phyloP scores from a whole-genome alignment of 1,140 invertebrate species.

The Drosophila pachea region DNA sequence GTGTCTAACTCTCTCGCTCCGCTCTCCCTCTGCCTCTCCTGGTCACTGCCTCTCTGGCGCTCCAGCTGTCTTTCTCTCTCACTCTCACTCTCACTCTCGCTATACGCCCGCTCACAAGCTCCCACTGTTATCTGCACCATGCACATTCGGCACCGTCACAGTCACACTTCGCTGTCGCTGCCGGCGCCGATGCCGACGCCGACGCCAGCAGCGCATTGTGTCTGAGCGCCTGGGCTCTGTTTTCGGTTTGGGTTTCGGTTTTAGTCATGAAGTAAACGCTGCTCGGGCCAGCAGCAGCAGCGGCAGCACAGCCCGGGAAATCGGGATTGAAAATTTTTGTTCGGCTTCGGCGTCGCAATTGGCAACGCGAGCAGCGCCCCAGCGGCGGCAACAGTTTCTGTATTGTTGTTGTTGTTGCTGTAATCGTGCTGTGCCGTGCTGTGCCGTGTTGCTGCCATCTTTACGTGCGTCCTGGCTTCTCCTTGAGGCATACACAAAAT shows the following conservation, averaged over 20 bases:
- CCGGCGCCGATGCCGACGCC: constrained; percentile 2
- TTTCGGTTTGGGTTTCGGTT: constrained; percentile 33
- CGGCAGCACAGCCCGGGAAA: constrained; percentile 51
- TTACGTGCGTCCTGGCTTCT: constrained; percentile 11
- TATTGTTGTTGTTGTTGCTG: constrained; percentile 10
- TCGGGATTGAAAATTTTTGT: constrained; percentile 11
- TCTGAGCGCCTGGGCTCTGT: constrained; percentile 53
- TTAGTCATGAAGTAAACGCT: constrained; percentile 72
- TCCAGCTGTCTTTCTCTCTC: constrained; percentile 2
- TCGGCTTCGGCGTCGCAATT: constrained; percentile 3
- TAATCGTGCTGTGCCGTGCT: constrained; percentile 5
- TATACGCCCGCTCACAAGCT: constrained; percentile 7
- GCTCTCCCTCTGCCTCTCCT: not conserved
- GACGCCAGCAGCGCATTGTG: constrained; percentile 53
- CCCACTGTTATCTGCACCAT: constrained; percentile 58
- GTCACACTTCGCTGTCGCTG: constrained; percentile 50
- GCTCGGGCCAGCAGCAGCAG: constrained; percentile 67
- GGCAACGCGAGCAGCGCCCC: constrained; percentile 32
- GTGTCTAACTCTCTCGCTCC: constrained; percentile 20
- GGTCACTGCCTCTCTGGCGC: not conserved
- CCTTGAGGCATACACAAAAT: constrained; percentile 70
- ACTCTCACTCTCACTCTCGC: not conserved
- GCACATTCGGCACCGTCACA: constrained; percentile 63
- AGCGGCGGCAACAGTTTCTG: constrained; percentile 66
- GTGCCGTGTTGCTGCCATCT: constrained; percentile 25